Evolutionary conservation across 1,140 invertebrate genomes (phyloP), one percentile per base, ranked within the genome.

Genomic region (Drosophila parabipectinata): DNA sequence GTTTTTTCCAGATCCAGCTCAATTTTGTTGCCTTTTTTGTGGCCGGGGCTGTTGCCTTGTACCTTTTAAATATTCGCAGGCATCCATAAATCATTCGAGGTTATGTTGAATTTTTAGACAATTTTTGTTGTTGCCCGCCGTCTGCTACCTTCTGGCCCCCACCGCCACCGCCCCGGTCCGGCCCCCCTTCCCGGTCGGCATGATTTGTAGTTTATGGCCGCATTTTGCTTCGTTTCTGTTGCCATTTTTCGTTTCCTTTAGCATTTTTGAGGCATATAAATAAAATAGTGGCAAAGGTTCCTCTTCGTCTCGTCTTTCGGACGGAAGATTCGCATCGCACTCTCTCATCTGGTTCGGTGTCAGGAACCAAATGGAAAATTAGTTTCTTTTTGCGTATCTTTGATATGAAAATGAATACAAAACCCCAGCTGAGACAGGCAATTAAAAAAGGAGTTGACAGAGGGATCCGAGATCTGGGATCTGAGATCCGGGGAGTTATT

Each of bases 61-160:
- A 76, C 83, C 83, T 89, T 88, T 88, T 88, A 89, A 88, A 88
- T 88, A 83, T 88, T 83, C 72, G 84, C 83, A 89, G 72, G 72
- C 84, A 73, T 82, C 83, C 79, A 88, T 88, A 88, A 88, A 88
- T 88, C 83, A 88, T 87, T 87, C 75, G 83, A 87, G 83, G 83
- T 87, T 87, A 87, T 88, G 83, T 88, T 88, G 83, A 83, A 88
- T 88, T 88, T 87, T 88, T 88, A 88, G 84, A 88, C 79, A 76
- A 75, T 82, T 82, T 84, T 83, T 83, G 81, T 57, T 80, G 74
- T 72, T 61, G 51, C 51, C 56, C 58, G 56, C 62, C 72, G 54
- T 72, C 71, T 74, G 66, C 59, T 53, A 30, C 52, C n/a, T 64
- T 44, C 50, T 52, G 45, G 7, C 50, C 64, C 48, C 39, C 3